Evolutionary conservation across 2,888 invertebrate species (phyloP).

Genomic region (Drosophila longiperda): DNA sequence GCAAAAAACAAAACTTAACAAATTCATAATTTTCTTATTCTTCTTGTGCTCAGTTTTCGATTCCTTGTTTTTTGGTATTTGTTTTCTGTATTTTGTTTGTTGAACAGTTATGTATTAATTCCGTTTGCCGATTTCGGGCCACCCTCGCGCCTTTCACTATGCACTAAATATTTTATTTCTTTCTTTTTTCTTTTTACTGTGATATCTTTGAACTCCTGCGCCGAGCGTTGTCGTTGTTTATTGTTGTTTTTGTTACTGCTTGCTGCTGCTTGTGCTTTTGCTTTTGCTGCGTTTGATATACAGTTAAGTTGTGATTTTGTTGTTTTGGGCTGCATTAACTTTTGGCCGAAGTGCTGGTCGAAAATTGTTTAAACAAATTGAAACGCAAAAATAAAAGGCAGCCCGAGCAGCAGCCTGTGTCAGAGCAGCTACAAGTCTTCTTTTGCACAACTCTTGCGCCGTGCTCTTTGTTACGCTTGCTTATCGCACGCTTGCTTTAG

Average conservation of each 20-base stretch:
- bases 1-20: constrained; percentile 17
- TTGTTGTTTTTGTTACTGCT: constrained; percentile 8
- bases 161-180: constrained; percentile 20
- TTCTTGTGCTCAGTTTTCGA: constrained; percentile 4
- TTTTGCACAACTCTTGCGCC: constrained; percentile 74
- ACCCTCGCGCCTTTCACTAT: constrained; percentile 42
- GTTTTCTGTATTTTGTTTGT: not conserved
- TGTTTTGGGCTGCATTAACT: not conserved
- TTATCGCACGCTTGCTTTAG: constrained; percentile 31
- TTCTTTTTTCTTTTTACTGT: constrained; percentile 13
- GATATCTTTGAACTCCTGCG: constrained; percentile 13
- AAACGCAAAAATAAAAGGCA: constrained; percentile 58
- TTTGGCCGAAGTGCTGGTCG: constrained; percentile 2
- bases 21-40: constrained; percentile 7
- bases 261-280: not conserved
- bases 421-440: constrained; percentile 77
- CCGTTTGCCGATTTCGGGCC: constrained; percentile 15
- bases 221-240: not conserved
- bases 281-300: not conserved
- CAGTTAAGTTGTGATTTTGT: constrained; percentile 3
- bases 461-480: constrained; percentile 65
- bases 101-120: constrained; percentile 17
- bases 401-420: constrained; percentile 32
- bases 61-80: not conserved
- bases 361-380: constrained; percentile 69